phyloP scores from a whole-genome alignment of 2,888 invertebrate genomes.

The Drosophila niveifrons region DNA sequence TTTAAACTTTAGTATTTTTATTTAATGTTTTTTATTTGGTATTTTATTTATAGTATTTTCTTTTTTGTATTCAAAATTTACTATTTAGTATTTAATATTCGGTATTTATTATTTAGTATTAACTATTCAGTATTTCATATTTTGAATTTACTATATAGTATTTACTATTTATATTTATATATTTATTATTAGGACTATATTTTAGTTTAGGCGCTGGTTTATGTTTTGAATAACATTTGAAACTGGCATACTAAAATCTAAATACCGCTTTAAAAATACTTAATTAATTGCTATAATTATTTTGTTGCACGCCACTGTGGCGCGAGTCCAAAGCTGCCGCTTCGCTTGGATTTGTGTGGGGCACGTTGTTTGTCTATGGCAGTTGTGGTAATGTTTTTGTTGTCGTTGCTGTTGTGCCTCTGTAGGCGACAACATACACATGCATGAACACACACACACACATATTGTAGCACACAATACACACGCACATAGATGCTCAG shows the following conservation, averaged over 20 bases:
- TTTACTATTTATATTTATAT: neutral
- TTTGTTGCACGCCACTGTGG: conserved; percentile 36
- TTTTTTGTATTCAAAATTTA: too few relatives aligned
- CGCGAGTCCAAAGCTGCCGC: conserved; percentile 22
- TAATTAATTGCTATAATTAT: neutral
- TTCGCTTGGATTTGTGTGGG: conserved; percentile 29
- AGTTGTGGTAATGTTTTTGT: conserved; percentile 15
- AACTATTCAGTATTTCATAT: neutral
- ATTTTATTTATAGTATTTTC: too few relatives aligned
- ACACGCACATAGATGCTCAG: conserved; percentile 31
- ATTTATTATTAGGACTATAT: neutral
- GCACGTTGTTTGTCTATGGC: conserved; percentile 63
- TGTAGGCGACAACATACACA: conserved; percentile 32
- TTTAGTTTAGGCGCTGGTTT: neutral
- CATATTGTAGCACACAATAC: conserved; percentile 19
- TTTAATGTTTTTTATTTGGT: too few relatives aligned
- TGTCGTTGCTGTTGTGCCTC: conserved; percentile 29
- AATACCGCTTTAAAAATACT: neutral
- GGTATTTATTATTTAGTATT: too few relatives aligned
- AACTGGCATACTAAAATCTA: neutral
- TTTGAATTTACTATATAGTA: neutral
- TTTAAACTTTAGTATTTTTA: too few relatives aligned
- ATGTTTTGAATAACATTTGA: neutral
- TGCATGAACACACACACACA: conserved; percentile 15
- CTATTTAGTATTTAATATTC: too few relatives aligned